A percentile compares a stretch with the other conserved stretches of the same genome.
Evolutionary conservation across 2,113 vertebrate species (phyloP).

Genomic region (Pluvialis apricaria): DNA sequence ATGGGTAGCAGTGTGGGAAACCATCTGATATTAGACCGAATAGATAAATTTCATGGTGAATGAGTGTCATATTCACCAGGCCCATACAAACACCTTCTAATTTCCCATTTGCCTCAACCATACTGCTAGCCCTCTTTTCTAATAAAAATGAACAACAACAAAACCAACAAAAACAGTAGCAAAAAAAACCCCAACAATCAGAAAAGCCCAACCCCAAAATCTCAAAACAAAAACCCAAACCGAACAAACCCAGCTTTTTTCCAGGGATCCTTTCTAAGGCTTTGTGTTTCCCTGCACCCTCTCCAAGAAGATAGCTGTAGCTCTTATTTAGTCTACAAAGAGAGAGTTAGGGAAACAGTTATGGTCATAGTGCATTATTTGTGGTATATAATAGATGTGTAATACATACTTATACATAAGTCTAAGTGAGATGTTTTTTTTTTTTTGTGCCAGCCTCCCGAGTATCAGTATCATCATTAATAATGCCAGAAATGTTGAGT

Average conservation of each 20-base stretch:
- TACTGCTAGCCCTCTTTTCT: neutral
- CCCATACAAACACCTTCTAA: neutral
- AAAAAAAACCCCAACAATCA: neutral
- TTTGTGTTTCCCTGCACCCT: neutral
- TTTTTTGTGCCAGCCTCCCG: neutral
- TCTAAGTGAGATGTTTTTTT: neutral
- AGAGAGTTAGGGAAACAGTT: neutral
- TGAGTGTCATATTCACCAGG: neutral
- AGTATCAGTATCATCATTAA: neutral
- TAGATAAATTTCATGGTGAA: neutral
- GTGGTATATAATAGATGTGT: neutral
- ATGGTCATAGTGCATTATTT: neutral
- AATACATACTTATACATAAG: neutral
- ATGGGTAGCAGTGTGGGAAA: neutral
- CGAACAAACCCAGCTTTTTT: neutral
- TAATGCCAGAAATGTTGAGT: neutral
- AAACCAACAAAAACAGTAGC: no score
- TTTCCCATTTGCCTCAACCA: neutral
- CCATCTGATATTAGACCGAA: neutral
- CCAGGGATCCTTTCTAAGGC: neutral
- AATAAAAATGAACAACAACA: neutral
- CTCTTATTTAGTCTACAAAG: neutral
- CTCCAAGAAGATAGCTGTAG: neutral
- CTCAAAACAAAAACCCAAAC: neutral
- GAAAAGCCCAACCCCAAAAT: neutral